These are phyloP conservation scores for Laothoe populi DNA, from an alignment of 2,888 invertebrate genomes.

Conservation along the genomic window DNA sequence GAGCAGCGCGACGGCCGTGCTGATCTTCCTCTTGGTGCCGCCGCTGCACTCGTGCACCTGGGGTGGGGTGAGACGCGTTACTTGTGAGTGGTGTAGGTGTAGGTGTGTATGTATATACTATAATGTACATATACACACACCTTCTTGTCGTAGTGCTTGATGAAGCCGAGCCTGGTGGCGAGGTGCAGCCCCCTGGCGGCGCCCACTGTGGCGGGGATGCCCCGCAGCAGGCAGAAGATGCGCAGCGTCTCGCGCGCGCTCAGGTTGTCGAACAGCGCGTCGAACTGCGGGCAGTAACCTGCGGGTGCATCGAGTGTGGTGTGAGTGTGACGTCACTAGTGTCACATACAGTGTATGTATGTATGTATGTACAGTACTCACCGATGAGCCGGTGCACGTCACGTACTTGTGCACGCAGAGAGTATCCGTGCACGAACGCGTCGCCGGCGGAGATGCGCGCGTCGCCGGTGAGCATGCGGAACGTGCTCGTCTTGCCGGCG, in stretches of 20 bases:
- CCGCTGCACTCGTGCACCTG: constrained; percentile 87
- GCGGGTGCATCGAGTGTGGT: no score
- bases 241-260: constrained; percentile 88
- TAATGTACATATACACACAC: no score
- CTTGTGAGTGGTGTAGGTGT: no score
- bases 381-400: constrained; percentile 27
- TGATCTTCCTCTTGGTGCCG: constrained; percentile 91
- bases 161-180: constrained; percentile 84
- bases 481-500: constrained; percentile 95
- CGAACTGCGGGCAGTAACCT: constrained; percentile 91
- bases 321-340: not conserved
- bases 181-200: constrained; percentile 70
- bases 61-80: no score
- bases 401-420: constrained; percentile 22
- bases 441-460: constrained; percentile 87
- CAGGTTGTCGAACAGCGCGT: constrained; percentile 88
- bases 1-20: constrained; percentile 88
- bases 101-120: no score
- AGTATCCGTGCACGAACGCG: constrained; percentile 65
- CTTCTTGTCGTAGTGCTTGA: constrained; percentile 69
- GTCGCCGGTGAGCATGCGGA: constrained; percentile 95
- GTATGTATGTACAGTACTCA: constrained; percentile 49
- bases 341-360: not conserved
- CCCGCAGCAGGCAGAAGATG: constrained; percentile 87
- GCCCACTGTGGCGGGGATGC: constrained; percentile 82